Percentiles rank a stretch among this genome's conserved stretches.
phyloP scores from a whole-genome alignment of 2,113 vertebrate genomes.

The Puma concolor region DNA sequence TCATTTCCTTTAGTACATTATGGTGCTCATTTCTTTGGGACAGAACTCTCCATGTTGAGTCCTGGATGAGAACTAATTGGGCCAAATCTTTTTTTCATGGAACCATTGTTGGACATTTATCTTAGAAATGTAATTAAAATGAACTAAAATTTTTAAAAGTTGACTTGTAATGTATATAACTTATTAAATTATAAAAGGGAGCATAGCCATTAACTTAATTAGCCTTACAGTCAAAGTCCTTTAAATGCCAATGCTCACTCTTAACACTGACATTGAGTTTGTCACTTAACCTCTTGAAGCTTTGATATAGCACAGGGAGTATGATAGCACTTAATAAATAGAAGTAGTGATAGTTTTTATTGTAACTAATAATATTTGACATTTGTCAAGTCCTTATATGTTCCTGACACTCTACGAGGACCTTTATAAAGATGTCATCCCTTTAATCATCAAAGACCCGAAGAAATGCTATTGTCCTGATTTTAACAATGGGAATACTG shows the following conservation, averaged over 20 bases:
- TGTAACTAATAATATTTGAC: not conserved
- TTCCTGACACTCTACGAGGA: not conserved
- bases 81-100: not conserved
- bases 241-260: not conserved
- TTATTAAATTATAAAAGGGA: not conserved
- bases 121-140: slow-evolving; percentile 6
- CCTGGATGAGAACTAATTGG: not conserved
- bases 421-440: not conserved
- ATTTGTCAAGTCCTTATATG: not conserved
- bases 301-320: not conserved
- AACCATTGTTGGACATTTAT: not conserved
- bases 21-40: not conserved
- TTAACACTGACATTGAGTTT: not conserved
- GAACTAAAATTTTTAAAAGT: not conserved
- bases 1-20: not conserved
- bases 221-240: slow-evolving; percentile 19
- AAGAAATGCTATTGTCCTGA: not conserved
- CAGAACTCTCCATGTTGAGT: not conserved
- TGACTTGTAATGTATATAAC: not conserved
- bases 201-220: not conserved
- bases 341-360: not conserved
- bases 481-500: not conserved
- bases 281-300: not conserved
- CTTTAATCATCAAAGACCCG: not conserved
- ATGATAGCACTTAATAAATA: not conserved